Conservation (phyloP, 2,797 vertebrate species). For the Chaenodraco wilsoni region DNA sequence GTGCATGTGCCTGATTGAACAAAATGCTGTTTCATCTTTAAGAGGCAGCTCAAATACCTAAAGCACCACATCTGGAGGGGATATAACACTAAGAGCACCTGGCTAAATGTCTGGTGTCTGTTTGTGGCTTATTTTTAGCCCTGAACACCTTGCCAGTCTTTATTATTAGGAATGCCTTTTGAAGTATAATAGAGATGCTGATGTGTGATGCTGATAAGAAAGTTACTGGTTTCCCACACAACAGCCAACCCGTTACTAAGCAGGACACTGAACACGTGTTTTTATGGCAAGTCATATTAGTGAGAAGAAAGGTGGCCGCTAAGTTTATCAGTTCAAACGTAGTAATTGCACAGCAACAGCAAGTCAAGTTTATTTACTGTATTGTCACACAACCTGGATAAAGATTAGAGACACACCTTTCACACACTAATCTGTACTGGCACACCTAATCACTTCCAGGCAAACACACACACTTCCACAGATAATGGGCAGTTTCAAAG, state of each 20-base stretch:
- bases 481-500: conserved; percentile 21
- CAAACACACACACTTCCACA: conserved; percentile 41
- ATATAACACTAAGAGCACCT: conserved; percentile 22
- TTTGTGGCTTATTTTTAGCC: conserved; percentile 7
- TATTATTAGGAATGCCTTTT: neutral
- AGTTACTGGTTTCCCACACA: neutral
- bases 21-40: conserved; percentile 30
- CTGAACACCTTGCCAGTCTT: conserved; percentile 1
- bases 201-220: conserved; percentile 6
- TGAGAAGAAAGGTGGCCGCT: neutral
- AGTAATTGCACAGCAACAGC: conserved; percentile 29
- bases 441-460: conserved; percentile 61
- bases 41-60: neutral
- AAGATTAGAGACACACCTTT: conserved; percentile 62
- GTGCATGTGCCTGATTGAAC: conserved; percentile 15
- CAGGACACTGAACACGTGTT: conserved; percentile 1
- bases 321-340: conserved; percentile 18
- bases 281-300: conserved; percentile 3
- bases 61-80: conserved; percentile 37
- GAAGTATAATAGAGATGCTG: neutral
- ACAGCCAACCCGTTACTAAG: neutral
- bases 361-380: conserved; percentile 35
- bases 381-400: conserved; percentile 50
- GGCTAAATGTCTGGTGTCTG: conserved; percentile 5
- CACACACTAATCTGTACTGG: conserved; percentile 52